Evolutionary conservation across 2,113 vertebrate species (phyloP).

Genomic region (Asarcornis scutulata): DNA sequence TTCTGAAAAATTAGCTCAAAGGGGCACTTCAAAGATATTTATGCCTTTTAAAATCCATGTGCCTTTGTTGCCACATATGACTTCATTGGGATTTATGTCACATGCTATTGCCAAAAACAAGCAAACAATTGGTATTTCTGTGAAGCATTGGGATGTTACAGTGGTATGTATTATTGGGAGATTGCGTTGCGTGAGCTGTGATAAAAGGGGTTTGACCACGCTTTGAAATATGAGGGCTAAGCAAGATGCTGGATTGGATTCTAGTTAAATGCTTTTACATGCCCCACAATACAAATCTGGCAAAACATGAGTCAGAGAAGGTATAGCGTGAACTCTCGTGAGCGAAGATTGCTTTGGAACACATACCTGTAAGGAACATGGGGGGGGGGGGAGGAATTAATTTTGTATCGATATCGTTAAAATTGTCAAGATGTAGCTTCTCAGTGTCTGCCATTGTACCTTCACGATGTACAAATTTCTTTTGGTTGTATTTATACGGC

Average conservation of each 20-base stretch:
- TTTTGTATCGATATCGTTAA: background rate
- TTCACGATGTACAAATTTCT: background rate
- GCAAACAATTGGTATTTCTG: background rate
- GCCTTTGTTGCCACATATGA: background rate
- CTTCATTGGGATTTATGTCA: background rate
- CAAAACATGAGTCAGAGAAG: background rate
- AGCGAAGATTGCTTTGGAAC: background rate
- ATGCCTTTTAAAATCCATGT: background rate
- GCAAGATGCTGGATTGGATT: background rate
- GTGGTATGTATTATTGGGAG: background rate
- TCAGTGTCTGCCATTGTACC: background rate
- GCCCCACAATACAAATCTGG: background rate
- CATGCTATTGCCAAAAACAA: background rate
- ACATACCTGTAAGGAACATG: background rate
- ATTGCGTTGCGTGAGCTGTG: background rate
- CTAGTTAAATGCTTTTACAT: background rate
- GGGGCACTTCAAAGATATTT: background rate
- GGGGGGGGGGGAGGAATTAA: background rate
- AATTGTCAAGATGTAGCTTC: background rate
- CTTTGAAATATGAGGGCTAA: background rate
- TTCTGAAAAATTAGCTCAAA: background rate
- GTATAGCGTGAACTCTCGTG: background rate
- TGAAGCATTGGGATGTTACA: rapidly evolving
- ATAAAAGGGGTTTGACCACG: background rate
- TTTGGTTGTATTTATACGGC: background rate